A percentile compares a stretch with the other conserved stretches of the same genome.
These are phyloP conservation scores for Apistogramma diplotaenia DNA, from an alignment of 2,113 vertebrate species.

Conservation along the genomic window DNA sequence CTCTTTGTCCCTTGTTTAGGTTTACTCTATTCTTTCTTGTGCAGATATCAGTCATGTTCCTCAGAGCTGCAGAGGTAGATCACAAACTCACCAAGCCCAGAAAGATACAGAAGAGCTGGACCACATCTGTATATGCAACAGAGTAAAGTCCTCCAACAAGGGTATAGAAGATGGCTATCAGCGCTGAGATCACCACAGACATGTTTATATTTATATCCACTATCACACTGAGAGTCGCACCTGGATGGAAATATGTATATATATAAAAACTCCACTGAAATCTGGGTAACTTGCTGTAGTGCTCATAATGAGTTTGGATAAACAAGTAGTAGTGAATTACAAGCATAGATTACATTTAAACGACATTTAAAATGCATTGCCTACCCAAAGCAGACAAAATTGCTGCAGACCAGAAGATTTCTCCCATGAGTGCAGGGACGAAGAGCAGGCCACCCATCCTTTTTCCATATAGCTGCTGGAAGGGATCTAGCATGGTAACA, in stretches of 20 bases:
- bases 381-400: slow-evolving; percentile 96
- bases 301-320: neutral
- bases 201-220: slow-evolving; percentile 87
- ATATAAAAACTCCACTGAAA: neutral
- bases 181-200: slow-evolving; percentile 89
- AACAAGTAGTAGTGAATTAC: neutral
- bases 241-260: slow-evolving; percentile 61
- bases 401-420: slow-evolving; percentile 99
- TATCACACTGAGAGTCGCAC: slow-evolving; percentile 96
- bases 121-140: slow-evolving; percentile 95
- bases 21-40: no score
- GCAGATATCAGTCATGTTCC: neutral
- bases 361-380: slow-evolving; percentile 4
- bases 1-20: no score
- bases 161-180: slow-evolving; percentile 92
- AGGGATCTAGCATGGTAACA: slow-evolving; percentile 97
- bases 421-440: slow-evolving; percentile 95
- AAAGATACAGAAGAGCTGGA: slow-evolving; percentile 97
- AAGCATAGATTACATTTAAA: neutral
- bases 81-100: slow-evolving; percentile 87
- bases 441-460: slow-evolving; percentile 96
- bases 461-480: slow-evolving; percentile 95
- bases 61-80: neutral
- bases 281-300: neutral
- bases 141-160: slow-evolving; percentile 94